Evolutionary conservation across 2,888 invertebrate species (phyloP), one percentile per base, ranked within the genome.

Genomic region (Polyommatus iphigenia): DNA sequence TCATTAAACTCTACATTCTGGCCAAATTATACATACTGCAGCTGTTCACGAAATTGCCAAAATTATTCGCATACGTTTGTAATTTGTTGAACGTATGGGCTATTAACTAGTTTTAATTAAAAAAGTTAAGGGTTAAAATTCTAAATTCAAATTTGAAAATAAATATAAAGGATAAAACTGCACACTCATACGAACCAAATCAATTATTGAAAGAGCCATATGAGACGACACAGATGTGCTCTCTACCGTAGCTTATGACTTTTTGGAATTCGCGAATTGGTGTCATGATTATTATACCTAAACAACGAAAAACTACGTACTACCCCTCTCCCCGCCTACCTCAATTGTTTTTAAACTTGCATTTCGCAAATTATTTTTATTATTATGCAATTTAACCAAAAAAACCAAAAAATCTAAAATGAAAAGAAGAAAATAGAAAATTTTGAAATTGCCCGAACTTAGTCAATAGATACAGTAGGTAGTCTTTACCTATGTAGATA

Each of bases 221-320:
- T 29, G 29, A 67, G 15, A 67, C 13, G 62, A 72, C 72, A 72
- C 72, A 72, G 72, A 72, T 72, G 72, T 72, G 36, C 72, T 41
- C 41, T 41, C 41, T 41, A 72, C 72, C 72, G 72, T 72, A 41
- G 41, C 72, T 72, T 72, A 72, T 72, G 72, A 72, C 36, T 72
- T 72, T 36, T 72, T 72, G 36, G 36, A 72, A 72, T 20, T 71
- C 18, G 29, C 29, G 29, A 67, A 67, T 67, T 67, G 29, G 67
- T 67, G 67, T 67, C 67, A 67, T 18, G 29, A 18, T 32, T 32
- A 67, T 29, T 67, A 67, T 67, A 67, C 67, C 67, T 29, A 67
- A 18, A 67, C 67, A 67, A 67, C 67, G 24, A 15, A 29, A 29
- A 67, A 0, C 67, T 10, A 46, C 10, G 13, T 46, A 10, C 67